Base-by-base conservation (phyloP, 1,140 invertebrate genomes). In the Trichomalopsis sarcophagae region DNA sequence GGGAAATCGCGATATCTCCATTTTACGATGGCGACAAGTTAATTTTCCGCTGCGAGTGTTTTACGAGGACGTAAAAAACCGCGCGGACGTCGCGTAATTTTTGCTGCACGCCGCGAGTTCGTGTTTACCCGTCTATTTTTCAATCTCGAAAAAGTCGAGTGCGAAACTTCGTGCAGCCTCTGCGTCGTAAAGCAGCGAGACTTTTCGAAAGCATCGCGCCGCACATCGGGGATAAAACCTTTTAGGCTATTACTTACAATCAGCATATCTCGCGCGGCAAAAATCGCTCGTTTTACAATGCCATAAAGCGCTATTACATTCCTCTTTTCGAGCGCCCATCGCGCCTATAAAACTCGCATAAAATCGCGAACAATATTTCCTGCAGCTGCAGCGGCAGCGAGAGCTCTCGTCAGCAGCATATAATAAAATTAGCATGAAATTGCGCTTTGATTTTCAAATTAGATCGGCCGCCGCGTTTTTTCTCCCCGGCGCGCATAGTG, bases 191-290 rank as follows among this genome's bases (percentile, higher is more conserved):
- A 50, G 14, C 14, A 50, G 0, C 47, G 14, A 13, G 14, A 50
- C 1, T 50, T 50, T 13, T 17, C 10, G 11, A 50, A 50, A 14
- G 4, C 47, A 50, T 44, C 40, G 21, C 55, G 55, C 21, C 17
- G 27, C 27, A 27, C 27, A 62, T 6, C 21, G 1, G 21, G 21
- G 55, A 62, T 62, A 62, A 62, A 62, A 62, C 55, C 55, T 62
- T 62, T 62, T 62, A 62, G 55, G 55, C 55, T 62, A 62, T 62
- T 62, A 62, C 55, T 62, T 62, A 62, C 55, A 62, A 62, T 62
- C 55, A 62, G 55, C 55, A 62, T 62, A 62, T 62, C 55, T 62
- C 55, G 55, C 47, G 47, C 2, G 3, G 11, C 21, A 62, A n/a
- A 62, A 62, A 62, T 21, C 55, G 6, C 55, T 62, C 17, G 21